Evolutionary conservation across 2,113 vertebrate species (phyloP).

Genomic region (Bubo blakistoni): DNA sequence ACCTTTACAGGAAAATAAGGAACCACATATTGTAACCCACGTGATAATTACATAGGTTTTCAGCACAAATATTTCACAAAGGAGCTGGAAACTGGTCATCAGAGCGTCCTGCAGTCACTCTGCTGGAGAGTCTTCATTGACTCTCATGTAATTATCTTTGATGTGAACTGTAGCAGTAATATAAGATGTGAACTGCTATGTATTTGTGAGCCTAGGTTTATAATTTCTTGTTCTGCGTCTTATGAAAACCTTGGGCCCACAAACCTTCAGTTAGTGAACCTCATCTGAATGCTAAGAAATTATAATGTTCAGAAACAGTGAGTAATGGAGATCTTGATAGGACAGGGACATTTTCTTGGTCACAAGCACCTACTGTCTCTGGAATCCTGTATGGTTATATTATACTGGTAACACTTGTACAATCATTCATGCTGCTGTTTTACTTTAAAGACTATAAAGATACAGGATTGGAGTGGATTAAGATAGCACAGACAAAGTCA

Average conservation of each 20-base stretch:
- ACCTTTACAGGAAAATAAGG: background rate
- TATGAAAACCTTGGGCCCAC: background rate
- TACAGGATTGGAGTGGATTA: background rate
- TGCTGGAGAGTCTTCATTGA: background rate
- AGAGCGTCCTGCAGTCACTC: background rate
- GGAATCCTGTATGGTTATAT: background rate
- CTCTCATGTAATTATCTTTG: background rate
- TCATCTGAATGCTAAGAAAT: background rate
- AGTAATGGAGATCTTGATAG: background rate
- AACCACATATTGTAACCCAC: background rate
- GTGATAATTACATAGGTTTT: background rate
- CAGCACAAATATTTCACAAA: background rate
- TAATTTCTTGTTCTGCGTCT: background rate
- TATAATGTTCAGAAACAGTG: background rate
- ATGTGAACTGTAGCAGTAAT: background rate
- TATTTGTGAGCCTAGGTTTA: background rate
- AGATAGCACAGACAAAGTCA: background rate
- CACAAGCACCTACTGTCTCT: background rate
- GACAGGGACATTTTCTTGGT: background rate
- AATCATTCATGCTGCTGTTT: background rate
- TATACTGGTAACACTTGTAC: background rate
- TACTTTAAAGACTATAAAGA: background rate
- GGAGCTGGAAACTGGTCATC: background rate
- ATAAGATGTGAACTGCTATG: background rate
- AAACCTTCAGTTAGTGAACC: background rate